Evolutionary conservation across 2,113 vertebrate genomes (phyloP).

Genomic region (Anoura caudifer): DNA sequence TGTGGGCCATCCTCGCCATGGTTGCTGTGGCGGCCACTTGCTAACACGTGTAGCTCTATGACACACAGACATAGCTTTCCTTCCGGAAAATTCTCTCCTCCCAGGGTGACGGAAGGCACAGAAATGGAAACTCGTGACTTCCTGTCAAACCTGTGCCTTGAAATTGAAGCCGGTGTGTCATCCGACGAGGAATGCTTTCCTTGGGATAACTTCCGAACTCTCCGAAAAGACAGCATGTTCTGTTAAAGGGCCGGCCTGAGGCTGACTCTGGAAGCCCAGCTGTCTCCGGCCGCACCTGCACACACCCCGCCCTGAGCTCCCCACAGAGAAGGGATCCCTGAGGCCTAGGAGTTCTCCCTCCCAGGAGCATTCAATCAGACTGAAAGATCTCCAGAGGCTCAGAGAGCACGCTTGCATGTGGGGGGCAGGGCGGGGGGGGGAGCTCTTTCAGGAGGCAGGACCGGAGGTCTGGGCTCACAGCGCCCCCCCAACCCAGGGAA

Average conservation of each 20-base stretch:
- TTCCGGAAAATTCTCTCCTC: neutral
- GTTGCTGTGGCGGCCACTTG: fast-evolving
- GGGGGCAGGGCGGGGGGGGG: too few species aligned
- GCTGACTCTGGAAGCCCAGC: neutral
- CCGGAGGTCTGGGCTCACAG: neutral
- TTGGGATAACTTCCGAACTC: neutral
- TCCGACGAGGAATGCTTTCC: neutral
- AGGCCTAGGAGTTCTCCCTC: too few species aligned
- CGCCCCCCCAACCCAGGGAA: neutral
- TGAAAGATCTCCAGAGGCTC: neutral
- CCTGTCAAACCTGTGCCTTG: neutral
- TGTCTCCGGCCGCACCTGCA: too few species aligned
- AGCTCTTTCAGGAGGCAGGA: neutral
- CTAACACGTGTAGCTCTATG: fast-evolving
- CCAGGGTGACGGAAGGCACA: fast-evolving
- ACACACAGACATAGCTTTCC: neutral
- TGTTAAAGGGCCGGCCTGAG: neutral
- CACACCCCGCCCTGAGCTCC: neutral
- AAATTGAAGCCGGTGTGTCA: neutral
- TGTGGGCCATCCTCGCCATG: fast-evolving
- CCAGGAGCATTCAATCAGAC: neutral
- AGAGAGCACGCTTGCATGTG: too few species aligned
- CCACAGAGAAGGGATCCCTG: neutral
- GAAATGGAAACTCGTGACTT: fast-evolving
- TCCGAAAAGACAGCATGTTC: neutral